Evolutionary conservation across 1,140 invertebrate species (phyloP).

Genomic region (Ostrea edulis): DNA sequence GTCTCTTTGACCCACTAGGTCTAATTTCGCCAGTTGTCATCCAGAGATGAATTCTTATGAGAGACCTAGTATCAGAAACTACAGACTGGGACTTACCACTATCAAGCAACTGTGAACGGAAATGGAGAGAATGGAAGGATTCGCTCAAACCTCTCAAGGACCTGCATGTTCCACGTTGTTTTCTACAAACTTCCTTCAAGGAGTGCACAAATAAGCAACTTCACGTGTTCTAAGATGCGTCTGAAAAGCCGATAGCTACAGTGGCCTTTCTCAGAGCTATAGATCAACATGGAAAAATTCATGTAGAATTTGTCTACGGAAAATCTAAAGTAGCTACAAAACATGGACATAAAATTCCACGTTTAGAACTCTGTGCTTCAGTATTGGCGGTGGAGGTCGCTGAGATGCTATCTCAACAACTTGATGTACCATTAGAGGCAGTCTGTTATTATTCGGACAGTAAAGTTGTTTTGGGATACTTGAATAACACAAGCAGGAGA

Average conservation of each 20-base stretch:
- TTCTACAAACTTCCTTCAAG: not conserved
- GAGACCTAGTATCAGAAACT: not conserved
- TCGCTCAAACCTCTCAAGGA: constrained; percentile 5
- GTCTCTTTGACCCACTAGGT: not conserved
- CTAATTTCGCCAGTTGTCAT: not conserved
- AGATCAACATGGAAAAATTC: not conserved
- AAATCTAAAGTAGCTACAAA: not conserved
- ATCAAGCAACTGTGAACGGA: not conserved
- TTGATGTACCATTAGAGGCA: not conserved
- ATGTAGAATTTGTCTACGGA: not conserved
- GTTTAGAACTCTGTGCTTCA: not conserved
- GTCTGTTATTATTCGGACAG: constrained; percentile 1
- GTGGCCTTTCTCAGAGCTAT: not conserved
- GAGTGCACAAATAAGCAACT: not conserved
- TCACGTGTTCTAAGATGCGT: not conserved
- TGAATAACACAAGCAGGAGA: constrained; percentile 19
- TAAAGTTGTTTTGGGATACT: constrained; percentile 46
- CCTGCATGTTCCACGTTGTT: constrained; percentile 17
- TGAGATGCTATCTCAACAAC: not conserved
- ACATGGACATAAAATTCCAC: not conserved
- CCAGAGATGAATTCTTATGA: not conserved
- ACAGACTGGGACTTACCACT: not conserved
- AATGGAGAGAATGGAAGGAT: constrained; percentile 16
- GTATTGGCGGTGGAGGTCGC: not conserved
- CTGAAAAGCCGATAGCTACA: not conserved